Evolutionary conservation across 1,140 invertebrate species (phyloP).

Genomic region (Triops cancriformis): DNA sequence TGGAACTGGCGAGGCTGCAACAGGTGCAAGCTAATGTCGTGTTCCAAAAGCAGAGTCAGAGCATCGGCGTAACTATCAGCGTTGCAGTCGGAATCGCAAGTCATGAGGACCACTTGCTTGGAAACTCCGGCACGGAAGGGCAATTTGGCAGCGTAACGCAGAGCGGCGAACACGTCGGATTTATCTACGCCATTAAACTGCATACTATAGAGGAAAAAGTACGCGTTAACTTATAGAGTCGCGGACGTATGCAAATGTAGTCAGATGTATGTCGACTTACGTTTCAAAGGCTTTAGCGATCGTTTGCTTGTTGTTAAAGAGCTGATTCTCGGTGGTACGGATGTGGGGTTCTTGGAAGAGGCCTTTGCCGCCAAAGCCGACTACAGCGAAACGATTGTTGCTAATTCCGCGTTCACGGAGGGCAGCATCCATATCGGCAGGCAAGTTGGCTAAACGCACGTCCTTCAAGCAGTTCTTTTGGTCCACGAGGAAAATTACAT

Average conservation of each 20-base stretch:
- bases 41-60: slow-evolving; percentile 37
- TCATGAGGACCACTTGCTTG: slow-evolving; percentile 44
- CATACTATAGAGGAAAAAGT: slow-evolving; percentile 31
- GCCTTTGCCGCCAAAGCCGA: slow-evolving; percentile 43
- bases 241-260: slow-evolving; percentile 32
- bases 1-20: slow-evolving; percentile 36
- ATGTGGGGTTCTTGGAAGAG: slow-evolving; percentile 35
- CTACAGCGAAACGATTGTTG: slow-evolving; percentile 43
- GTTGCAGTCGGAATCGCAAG: slow-evolving; percentile 37
- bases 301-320: slow-evolving; percentile 34
- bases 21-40: slow-evolving; percentile 42
- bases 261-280: slow-evolving; percentile 34
- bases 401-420: slow-evolving; percentile 36
- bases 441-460: slow-evolving; percentile 28
- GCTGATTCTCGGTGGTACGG: slow-evolving; percentile 42
- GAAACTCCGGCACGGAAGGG: slow-evolving; percentile 45
- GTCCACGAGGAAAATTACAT: slow-evolving; percentile 48
- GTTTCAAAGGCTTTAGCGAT: slow-evolving; percentile 27
- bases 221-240: slow-evolving; percentile 24
- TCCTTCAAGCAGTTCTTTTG: slow-evolving; percentile 38
- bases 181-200: slow-evolving; percentile 28
- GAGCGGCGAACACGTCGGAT: slow-evolving; percentile 37
- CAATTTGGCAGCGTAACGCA: slow-evolving; percentile 42
- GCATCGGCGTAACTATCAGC: slow-evolving; percentile 37
- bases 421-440: slow-evolving; percentile 37